Evolutionary conservation across 1,140 invertebrate genomes (phyloP).

Genomic region (Idris sp.): DNA sequence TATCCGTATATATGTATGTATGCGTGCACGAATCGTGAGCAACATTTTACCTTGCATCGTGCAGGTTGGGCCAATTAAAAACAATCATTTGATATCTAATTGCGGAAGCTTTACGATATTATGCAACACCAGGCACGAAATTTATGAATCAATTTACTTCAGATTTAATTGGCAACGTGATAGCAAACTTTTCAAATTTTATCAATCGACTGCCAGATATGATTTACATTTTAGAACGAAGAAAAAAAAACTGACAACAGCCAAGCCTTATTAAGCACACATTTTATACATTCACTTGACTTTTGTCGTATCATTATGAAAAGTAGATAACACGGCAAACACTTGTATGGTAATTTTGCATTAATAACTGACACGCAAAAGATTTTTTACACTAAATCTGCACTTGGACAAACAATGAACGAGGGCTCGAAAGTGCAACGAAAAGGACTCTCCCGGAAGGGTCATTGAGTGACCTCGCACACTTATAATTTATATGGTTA

Average conservation of each 20-base stretch:
- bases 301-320: no score
- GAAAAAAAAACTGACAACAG: no score
- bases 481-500: constrained; percentile 76
- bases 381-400: no score
- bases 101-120: constrained; percentile 24
- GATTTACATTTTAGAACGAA: background rate
- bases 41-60: constrained; percentile 27
- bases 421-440: constrained; percentile 57
- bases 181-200: background rate
- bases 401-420: constrained; percentile 53
- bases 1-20: constrained; percentile 10
- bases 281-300: no score
- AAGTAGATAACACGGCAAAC: no score
- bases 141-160: constrained; percentile 30
- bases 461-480: constrained; percentile 70
- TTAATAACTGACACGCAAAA: no score
- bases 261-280: no score
- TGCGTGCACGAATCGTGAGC: constrained; percentile 11
- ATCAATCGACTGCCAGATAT: no score
- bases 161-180: constrained; percentile 7
- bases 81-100: constrained; percentile 32
- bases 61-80: constrained; percentile 26
- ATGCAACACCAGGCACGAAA: constrained; percentile 18
- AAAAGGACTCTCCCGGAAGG: constrained; percentile 69
- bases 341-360: no score